Conservation (phyloP, 2,888 invertebrate species). For the Melieria omissa region DNA sequence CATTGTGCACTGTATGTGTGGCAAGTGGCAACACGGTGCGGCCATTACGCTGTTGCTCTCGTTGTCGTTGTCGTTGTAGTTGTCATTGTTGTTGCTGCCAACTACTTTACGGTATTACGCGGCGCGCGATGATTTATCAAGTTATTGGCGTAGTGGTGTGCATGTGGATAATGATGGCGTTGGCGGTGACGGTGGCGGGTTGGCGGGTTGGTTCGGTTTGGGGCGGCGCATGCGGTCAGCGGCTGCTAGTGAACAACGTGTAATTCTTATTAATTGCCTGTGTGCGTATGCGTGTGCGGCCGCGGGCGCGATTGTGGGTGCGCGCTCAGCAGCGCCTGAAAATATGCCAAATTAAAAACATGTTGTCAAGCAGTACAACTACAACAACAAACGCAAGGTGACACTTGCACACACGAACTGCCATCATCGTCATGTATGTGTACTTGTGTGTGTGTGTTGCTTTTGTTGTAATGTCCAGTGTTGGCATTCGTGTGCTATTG, state of each 20-base stretch:
- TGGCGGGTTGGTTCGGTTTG: background rate
- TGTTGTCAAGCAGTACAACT: background rate
- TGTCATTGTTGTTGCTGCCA: slow-evolving; percentile 18
- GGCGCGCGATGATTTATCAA: slow-evolving; percentile 62
- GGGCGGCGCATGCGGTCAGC: slow-evolving; percentile 41
- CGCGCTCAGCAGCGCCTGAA: slow-evolving; percentile 5
- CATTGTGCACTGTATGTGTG: slow-evolving; percentile 1
- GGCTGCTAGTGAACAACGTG: slow-evolving; percentile 55
- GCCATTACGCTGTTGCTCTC: slow-evolving; percentile 21
- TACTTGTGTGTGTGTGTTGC: too few species aligned
- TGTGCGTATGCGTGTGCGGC: slow-evolving; percentile 3
- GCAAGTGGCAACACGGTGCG: slow-evolving; percentile 19
- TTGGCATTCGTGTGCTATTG: too few species aligned
- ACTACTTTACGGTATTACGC: slow-evolving; percentile 34
- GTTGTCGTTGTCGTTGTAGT: slow-evolving; percentile 26
- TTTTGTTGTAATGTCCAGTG: too few species aligned
- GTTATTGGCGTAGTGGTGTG: slow-evolving; percentile 48
- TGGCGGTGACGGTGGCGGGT: slow-evolving; percentile 4
- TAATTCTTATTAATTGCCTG: slow-evolving; percentile 61
- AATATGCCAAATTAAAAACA: slow-evolving; percentile 33
- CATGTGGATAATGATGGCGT: background rate
- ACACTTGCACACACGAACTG: too few species aligned
- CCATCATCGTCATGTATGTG: too few species aligned
- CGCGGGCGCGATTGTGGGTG: background rate
- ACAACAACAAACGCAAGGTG: too few species aligned